Conservation (phyloP, 2,797 vertebrate species). For the Xyrichtys novacula region DNA sequence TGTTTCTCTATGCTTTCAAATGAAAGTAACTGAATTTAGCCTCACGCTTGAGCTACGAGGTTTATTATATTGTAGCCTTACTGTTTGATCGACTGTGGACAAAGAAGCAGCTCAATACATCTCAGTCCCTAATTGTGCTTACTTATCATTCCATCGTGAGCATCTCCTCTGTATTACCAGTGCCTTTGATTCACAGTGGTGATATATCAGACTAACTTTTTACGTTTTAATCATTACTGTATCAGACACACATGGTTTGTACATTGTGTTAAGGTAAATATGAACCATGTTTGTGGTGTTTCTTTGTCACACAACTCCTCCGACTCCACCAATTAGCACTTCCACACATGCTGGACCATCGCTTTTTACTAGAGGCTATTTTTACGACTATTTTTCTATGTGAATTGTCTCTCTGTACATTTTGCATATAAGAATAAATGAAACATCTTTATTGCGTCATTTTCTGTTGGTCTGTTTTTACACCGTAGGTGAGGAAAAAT, state of each 20-base stretch:
- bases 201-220: constrained; percentile 17
- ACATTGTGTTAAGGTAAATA: constrained; percentile 5
- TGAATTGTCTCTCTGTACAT: constrained; percentile 58
- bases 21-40: constrained; percentile 25
- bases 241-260: constrained; percentile 17
- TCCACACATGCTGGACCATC: constrained; percentile 40
- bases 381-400: constrained; percentile 67
- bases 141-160: constrained; percentile 37
- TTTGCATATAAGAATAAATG: constrained; percentile 53
- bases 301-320: constrained; percentile 18
- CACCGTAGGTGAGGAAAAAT: background rate
- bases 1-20: constrained; percentile 26
- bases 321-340: constrained; percentile 12
- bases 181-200: constrained; percentile 64
- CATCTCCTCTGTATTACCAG: constrained; percentile 29
- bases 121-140: constrained; percentile 11
- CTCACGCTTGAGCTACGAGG: constrained; percentile 12
- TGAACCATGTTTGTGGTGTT: constrained; percentile 15
- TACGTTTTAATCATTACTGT: too few relatives aligned
- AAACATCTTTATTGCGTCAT: constrained; percentile 15
- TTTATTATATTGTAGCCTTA: constrained; percentile 28
- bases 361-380: constrained; percentile 65
- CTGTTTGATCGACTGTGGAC: constrained; percentile 31
- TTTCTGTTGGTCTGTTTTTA: constrained; percentile 2
- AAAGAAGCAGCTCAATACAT: constrained; percentile 22